phyloP scores from a whole-genome alignment of 2,888 invertebrate genomes.

The Cyclophora punctaria region DNA sequence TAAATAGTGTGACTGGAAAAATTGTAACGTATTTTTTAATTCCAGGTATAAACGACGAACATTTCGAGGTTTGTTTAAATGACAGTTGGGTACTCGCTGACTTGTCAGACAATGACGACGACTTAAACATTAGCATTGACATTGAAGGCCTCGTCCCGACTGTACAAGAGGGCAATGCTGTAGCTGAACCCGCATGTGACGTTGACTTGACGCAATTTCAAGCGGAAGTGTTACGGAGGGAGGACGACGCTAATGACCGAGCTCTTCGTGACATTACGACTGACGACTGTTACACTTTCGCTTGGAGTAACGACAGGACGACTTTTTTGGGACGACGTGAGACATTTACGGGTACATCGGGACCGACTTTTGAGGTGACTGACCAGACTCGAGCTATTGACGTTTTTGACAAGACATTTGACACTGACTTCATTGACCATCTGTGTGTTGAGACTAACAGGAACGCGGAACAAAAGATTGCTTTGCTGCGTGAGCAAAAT shows the following conservation, averaged over 20 bases:
- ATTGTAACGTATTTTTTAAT: no score
- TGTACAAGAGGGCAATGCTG: not conserved
- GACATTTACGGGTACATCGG: no score
- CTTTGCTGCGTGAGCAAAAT: not conserved
- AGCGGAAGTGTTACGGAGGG: no score
- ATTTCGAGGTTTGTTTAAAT: no score
- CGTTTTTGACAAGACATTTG: slow-evolving; percentile 3
- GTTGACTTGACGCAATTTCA: slow-evolving; percentile 8
- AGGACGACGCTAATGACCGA: no score
- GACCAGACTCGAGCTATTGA: slow-evolving; percentile 3
- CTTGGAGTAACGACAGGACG: slow-evolving; percentile 1
- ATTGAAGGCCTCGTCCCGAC: not conserved
- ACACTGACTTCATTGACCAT: no score
- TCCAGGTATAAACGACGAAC: no score
- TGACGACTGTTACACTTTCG: slow-evolving; percentile 6
- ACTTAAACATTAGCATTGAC: not conserved
- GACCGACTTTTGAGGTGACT: no score
- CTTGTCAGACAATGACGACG: not conserved
- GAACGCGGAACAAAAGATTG: slow-evolving; percentile 3
- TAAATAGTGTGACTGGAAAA: no score
- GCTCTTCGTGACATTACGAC: no score
- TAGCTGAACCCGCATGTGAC: slow-evolving; percentile 1
- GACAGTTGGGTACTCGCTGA: no score
- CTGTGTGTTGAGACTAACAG: not conserved
- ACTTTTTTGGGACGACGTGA: no score